Evolutionary conservation across 2,888 invertebrate species (phyloP).

Genomic region (Chymomyza caudatula): DNA sequence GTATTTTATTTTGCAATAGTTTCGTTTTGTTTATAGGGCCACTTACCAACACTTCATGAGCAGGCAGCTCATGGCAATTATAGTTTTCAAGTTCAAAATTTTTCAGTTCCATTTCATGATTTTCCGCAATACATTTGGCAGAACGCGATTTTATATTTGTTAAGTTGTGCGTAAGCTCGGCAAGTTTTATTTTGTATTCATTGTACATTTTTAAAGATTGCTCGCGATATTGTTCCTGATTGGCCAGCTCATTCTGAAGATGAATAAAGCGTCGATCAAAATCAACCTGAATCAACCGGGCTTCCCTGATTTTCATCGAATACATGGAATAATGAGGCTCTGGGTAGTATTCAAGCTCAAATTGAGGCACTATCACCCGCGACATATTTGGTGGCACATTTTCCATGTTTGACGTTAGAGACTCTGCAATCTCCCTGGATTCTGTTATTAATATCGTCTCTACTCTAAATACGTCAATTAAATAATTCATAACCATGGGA

Average conservation of each 20-base stretch:
- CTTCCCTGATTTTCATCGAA: constrained; percentile 80
- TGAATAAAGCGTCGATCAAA: constrained; percentile 81
- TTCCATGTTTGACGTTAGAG: constrained; percentile 82
- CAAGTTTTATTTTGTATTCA: background rate
- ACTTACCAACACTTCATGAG: constrained; percentile 71
- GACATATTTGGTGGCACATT: constrained; percentile 85
- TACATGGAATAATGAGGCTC: constrained; percentile 88
- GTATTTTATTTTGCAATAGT: background rate
- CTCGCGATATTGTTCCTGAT: constrained; percentile 23
- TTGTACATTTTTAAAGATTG: background rate
- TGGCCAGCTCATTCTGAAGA: constrained; percentile 34
- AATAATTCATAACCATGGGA: constrained; percentile 88
- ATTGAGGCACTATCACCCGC: constrained; percentile 83
- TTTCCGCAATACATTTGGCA: constrained; percentile 25
- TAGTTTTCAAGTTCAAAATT: constrained; percentile 71
- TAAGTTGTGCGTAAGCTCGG: constrained; percentile 15
- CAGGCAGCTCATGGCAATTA: constrained; percentile 73
- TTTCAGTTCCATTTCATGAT: constrained; percentile 28
- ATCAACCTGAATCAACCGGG: constrained; percentile 84
- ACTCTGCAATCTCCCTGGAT: constrained; percentile 82
- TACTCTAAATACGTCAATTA: constrained; percentile 87
- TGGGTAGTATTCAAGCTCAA: constrained; percentile 84
- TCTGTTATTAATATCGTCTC: constrained; percentile 88
- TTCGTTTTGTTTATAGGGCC: background rate
- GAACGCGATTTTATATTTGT: constrained; percentile 33